Evolutionary conservation across 1,140 invertebrate species (phyloP), one percentile per base, ranked within the genome.

Genomic region (Zaprionus kolodkinae): DNA sequence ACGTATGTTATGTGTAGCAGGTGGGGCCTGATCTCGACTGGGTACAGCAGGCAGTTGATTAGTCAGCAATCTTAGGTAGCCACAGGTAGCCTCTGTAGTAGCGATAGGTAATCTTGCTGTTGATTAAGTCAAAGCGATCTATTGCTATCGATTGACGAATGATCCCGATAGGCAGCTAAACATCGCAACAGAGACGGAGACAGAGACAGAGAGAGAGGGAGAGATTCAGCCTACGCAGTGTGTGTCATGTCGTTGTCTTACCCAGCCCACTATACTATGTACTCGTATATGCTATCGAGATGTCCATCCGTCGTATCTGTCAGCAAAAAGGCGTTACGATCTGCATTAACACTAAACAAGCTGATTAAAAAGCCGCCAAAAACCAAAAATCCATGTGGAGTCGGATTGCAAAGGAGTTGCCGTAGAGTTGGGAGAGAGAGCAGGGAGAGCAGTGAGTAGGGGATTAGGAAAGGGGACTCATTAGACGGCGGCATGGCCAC

Each of bases 291-390:
- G 9, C 17, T 30, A 21, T 55, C 25, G 40, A 9, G 7, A 9
- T 45, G 48, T 25, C 52, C 27, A 55, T 54, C 48, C 38, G 36
- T 30, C 36, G n/a, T 35, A 40, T 35, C 59, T 50, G 25, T 33
- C 59, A 45, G 15, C 17, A 35, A 11, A 11, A 63, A 71, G 35
- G 50, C 27, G 67, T 63, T 63, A 48, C 17, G 38, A 67, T 67
- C 40, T 35, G 55, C 65, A 11, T 36, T 7, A 56, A 45, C 50
- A 64, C 25, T 35, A 40, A 30, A 11, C 45, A 64, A 52, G 15
- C 45, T 25, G 45, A 50, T 50, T 50, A 50, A 50, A 50, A 50
- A 55, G 52, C 52, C 52, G 52, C 52, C 25, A 13, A 55, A 55
- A 55, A 30, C 3, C 27, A 30, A 30, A 30, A 50, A 40, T 43